Base-by-base conservation (phyloP, 2,888 invertebrate species). In the Chloroclystis v-ata region DNA sequence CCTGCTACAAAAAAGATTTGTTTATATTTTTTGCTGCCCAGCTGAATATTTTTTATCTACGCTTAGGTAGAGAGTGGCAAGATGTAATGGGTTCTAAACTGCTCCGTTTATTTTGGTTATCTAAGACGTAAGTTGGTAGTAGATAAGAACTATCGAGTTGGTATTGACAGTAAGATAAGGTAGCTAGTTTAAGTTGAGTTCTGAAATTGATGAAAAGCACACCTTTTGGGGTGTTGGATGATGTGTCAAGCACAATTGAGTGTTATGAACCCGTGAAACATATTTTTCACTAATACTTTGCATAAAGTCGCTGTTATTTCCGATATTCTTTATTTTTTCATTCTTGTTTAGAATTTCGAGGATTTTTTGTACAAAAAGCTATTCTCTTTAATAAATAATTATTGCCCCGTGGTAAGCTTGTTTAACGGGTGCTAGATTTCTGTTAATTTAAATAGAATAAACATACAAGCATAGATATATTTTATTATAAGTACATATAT, bases 1-100 rank as follows among this genome's bases (percentile, higher is more conserved):
- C 70, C 38, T 60, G 66, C 42, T 37, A 44, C 50, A 63, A 71
- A 69, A 75, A 72, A 63, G 61, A 38, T 65, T 65, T 77, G 74
- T 77, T 74, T 74, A 76, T 67, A 64, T 70, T 75, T 78, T 72
- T 61, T 64, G 16, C 30, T 33, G 33, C 61, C 63, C 71, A 69
- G 67, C 72, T 69, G 69, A 24, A 50, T 44, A 43, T 49, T 53
- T 55, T 49, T 50, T 37, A 29, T 49, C 40, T 49, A 28, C 16
- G 43, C 44, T 49, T 54, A 49, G 52, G 56, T 51, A 51, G 56
- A 51, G 33, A 48, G 37, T 42, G 26, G 13, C 37, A n/a, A 39
- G 33, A 37, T 37, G 28, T 46, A 52, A 42, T 47, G 41, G 28
- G 16, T 43, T 46, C 40, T 37, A 16, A 43, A 43, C 43, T 38